Base-by-base conservation (phyloP, 2,888 invertebrate species). In the Desoria tigrina region DNA sequence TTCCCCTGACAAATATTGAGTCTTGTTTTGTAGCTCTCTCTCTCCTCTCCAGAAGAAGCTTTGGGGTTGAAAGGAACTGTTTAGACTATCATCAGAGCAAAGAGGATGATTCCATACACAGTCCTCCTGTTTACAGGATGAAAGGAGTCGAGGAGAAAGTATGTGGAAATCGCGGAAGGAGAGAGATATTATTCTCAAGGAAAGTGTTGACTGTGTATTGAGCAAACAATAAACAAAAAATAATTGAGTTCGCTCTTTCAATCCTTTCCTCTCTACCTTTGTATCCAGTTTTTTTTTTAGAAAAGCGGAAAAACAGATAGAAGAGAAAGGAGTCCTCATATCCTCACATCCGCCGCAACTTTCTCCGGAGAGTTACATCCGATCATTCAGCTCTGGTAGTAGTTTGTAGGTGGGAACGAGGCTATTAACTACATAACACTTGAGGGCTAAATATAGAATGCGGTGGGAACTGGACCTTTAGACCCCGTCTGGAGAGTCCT, bases 121-220 rank as follows among this genome's bases (percentile, higher is more conserved):
- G 7, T 7, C 18, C 9, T 7, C n/a, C 49, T 49, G 7, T 55
- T 32, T 7, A 9, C 6, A 18, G 21, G 37, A 55, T 9, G 23
- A 57, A 32, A 37, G 7, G 18, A 9, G 18, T 11, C 49, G 9
- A 39, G 6, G 16, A 16, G 45, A 51, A 51, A 51, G 26, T 24
- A 7, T 24, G 51, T 51, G 23, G 21, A 45, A 23, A 49, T 16
- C 26, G 11, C 18, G 42, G 21, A 7, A 26, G 42, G 26, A 45
- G 21, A 26, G 51, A 51, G 51, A 27, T 58, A 58, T 58, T 58
- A 58, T 42, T 57, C 56, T 14, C 39, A 4, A 55, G 9, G n/a
- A 32, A 32, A 57, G 56, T 58, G 58, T 58, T 58, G 58, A 58
- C 45, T 58, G 58, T 58, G 58, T 57, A 42, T 57, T 57, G 57